Conservation (phyloP, 2,888 invertebrate genomes). For the Rambutsinella grinnellia region DNA sequence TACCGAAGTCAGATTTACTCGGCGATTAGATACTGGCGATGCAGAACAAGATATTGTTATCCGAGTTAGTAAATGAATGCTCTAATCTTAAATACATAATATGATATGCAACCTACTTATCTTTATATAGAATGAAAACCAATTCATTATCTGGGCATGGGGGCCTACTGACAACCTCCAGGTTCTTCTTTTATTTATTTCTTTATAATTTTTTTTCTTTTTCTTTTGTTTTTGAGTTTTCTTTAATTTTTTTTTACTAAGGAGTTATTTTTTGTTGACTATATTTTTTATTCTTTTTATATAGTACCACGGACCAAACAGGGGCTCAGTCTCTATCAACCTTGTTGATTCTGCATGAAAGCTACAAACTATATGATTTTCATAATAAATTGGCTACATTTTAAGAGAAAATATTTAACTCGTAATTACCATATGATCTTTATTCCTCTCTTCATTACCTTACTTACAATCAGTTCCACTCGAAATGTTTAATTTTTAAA, state of each 20-base stretch:
- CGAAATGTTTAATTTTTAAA: too few species aligned
- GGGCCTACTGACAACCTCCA: constrained; percentile 27
- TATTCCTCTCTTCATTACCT: constrained; percentile 2
- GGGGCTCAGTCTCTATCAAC: constrained; percentile 16
- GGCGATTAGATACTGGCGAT: constrained; percentile 16
- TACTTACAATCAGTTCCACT: too few species aligned
- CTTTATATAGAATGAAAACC: constrained; percentile 22
- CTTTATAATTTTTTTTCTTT: too few species aligned
- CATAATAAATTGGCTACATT: too few species aligned
- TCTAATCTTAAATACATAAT: background rate
- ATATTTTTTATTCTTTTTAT: too few species aligned
- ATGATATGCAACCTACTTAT: background rate
- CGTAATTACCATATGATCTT: constrained; percentile 1
- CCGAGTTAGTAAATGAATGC: background rate
- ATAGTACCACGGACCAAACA: constrained; percentile 31
- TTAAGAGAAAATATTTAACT: background rate
- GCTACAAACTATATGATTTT: too few species aligned
- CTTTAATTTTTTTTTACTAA: too few species aligned
- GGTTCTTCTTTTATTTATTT: too few species aligned
- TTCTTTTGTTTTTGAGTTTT: too few species aligned
- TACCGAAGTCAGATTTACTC: constrained; percentile 14
- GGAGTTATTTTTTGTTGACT: too few species aligned
- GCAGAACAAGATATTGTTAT: constrained; percentile 9
- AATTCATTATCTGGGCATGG: constrained; percentile 28
- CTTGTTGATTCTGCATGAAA: too few species aligned